Evolutionary conservation across 1,140 invertebrate species (phyloP).

Genomic region (Bombus breviceps): DNA sequence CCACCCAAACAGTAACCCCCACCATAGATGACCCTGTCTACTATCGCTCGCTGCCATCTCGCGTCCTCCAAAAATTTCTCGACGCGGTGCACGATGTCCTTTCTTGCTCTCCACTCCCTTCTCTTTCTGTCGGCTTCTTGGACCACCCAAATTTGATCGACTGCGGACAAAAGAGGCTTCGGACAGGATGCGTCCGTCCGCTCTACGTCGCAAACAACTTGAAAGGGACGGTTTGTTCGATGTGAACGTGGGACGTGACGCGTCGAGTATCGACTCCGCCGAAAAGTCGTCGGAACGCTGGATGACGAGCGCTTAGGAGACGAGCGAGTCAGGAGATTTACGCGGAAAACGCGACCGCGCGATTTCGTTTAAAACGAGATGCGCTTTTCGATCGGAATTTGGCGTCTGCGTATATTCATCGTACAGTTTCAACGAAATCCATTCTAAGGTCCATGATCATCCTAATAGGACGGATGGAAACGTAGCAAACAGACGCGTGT

Average conservation of each 20-base stretch:
- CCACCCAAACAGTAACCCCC: slow-evolving; percentile 70
- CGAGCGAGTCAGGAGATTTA: no score
- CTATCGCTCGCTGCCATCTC: slow-evolving; percentile 47
- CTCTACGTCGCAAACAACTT: background rate
- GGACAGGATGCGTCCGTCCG: background rate
- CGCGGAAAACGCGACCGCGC: no score
- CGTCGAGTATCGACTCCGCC: no score
- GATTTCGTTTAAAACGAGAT: background rate
- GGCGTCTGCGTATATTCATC: no score
- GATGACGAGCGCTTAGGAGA: background rate
- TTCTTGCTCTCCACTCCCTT: background rate
- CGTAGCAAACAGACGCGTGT: no score
- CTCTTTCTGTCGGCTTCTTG: background rate
- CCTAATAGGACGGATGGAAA: no score
- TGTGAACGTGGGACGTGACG: background rate
- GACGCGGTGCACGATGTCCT: slow-evolving; percentile 28
- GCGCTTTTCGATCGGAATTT: background rate
- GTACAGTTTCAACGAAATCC: no score
- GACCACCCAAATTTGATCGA: background rate
- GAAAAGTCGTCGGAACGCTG: no score
- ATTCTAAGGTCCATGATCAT: no score
- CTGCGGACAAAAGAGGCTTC: background rate
- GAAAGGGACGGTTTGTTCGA: background rate
- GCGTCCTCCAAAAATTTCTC: slow-evolving; percentile 60
- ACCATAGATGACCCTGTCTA: slow-evolving; percentile 63